Conservation (phyloP, 2,888 invertebrate species). For the Gari tellinella region DNA sequence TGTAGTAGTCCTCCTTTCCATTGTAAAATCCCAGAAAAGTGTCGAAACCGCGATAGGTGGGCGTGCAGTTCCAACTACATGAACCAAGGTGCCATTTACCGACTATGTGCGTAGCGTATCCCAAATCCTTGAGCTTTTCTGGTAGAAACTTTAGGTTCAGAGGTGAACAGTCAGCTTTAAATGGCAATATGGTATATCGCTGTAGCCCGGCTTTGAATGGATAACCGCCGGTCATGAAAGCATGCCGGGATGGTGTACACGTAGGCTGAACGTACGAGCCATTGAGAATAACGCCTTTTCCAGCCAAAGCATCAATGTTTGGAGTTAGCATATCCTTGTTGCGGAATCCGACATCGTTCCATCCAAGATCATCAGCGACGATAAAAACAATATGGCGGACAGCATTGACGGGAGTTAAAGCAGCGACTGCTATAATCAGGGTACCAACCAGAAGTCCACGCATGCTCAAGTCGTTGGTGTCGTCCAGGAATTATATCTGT, state of each 20-base stretch:
- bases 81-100: conserved; percentile 85
- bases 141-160: conserved; percentile 71
- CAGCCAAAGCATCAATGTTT: conserved; percentile 83
- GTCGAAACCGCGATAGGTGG: conserved; percentile 85
- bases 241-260: conserved; percentile 83
- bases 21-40: conserved; percentile 85
- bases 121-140: conserved; percentile 69
- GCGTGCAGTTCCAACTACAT: conserved; percentile 84
- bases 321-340: conserved; percentile 84
- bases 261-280: conserved; percentile 84
- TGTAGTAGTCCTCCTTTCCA: conserved; percentile 81
- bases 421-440: too few species aligned
- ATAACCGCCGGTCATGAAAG: conserved; percentile 73
- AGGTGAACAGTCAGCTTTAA: conserved; percentile 73
- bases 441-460: too few species aligned
- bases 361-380: conserved; percentile 72
- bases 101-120: conserved; percentile 78
- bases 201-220: conserved; percentile 73
- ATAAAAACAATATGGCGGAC: conserved; percentile 63
- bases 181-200: conserved; percentile 71
- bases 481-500: too few species aligned
- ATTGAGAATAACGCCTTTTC: conserved; percentile 82
- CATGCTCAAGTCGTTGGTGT: too few species aligned
- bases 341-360: conserved; percentile 84
- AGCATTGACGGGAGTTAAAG: too few species aligned